Conservation (phyloP, 2,888 invertebrate genomes). For the Neoaliturus tenellus region DNA sequence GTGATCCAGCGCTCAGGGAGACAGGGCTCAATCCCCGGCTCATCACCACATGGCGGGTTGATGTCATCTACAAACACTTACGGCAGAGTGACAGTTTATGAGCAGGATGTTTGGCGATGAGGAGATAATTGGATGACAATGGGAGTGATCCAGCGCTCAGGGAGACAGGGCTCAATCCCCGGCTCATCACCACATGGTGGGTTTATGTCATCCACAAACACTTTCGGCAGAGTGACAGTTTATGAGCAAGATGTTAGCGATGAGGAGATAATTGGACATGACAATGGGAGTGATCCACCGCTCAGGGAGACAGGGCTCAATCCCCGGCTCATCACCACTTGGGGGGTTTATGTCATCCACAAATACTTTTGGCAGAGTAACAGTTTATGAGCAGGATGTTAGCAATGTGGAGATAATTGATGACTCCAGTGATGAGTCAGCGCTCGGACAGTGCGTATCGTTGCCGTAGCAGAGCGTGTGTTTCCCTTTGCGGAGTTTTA, state of each 20-base stretch:
- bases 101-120: too few species aligned
- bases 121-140: too few species aligned
- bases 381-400: too few species aligned
- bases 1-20: constrained; percentile 95
- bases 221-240: too few species aligned
- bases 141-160: too few species aligned
- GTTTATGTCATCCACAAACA: too few species aligned
- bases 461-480: not conserved
- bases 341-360: constrained; percentile 96
- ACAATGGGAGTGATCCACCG: constrained; percentile 96
- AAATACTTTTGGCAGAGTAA: constrained; percentile 87
- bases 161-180: too few species aligned
- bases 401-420: too few species aligned
- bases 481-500: not conserved
- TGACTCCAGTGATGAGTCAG: not conserved
- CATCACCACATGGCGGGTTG: too few species aligned
- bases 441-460: not conserved
- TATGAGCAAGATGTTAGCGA: constrained; percentile 97
- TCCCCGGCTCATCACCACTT: constrained; percentile 84
- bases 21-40: constrained; percentile 82
- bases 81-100: too few species aligned
- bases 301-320: constrained; percentile 86
- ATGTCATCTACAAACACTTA: too few species aligned
- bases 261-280: constrained; percentile 97
- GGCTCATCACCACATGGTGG: too few species aligned